Conservation (phyloP, 2,888 invertebrate genomes). For the Physocephala rufipes region DNA sequence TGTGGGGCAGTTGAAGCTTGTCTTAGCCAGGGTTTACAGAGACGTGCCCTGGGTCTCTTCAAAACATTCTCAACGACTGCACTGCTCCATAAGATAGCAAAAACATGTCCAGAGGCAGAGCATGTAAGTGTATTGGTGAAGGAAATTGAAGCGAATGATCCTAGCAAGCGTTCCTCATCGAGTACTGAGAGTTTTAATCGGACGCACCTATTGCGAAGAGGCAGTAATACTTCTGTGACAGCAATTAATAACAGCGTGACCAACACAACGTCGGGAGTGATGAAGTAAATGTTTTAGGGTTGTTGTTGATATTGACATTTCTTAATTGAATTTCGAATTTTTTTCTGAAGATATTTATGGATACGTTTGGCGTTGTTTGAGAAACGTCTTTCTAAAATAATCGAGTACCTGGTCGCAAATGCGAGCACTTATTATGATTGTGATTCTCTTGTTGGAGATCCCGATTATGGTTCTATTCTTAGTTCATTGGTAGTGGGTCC, state of each 20-base stretch:
- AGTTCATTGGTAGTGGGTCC: constrained; percentile 92
- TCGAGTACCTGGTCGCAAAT: constrained; percentile 86
- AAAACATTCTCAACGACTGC: constrained; percentile 94
- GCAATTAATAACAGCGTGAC: constrained; percentile 59
- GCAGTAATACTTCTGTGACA: constrained; percentile 67
- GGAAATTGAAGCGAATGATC: constrained; percentile 77
- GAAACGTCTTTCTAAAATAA: constrained; percentile 85
- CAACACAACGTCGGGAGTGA: constrained; percentile 54
- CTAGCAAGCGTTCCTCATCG: constrained; percentile 73
- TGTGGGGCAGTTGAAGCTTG: constrained; percentile 93
- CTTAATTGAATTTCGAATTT: not conserved
- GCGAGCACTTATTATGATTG: constrained; percentile 88
- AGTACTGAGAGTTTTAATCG: constrained; percentile 74
- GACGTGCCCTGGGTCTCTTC: constrained; percentile 84
- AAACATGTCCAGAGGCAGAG: constrained; percentile 79
- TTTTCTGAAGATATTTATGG: constrained; percentile 79
- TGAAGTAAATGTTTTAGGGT: constrained; percentile 64
- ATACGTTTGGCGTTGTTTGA: constrained; percentile 92
- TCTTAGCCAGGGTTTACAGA: constrained; percentile 76
- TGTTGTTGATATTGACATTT: not conserved
- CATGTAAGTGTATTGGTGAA: constrained; percentile 80
- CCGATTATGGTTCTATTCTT: constrained; percentile 89
- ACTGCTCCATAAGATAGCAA: constrained; percentile 90
- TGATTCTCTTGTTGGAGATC: constrained; percentile 87
- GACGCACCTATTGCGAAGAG: constrained; percentile 74